Evolutionary conservation across 1,140 invertebrate genomes (phyloP).

Genomic region (Eriocheir sinensis): DNA sequence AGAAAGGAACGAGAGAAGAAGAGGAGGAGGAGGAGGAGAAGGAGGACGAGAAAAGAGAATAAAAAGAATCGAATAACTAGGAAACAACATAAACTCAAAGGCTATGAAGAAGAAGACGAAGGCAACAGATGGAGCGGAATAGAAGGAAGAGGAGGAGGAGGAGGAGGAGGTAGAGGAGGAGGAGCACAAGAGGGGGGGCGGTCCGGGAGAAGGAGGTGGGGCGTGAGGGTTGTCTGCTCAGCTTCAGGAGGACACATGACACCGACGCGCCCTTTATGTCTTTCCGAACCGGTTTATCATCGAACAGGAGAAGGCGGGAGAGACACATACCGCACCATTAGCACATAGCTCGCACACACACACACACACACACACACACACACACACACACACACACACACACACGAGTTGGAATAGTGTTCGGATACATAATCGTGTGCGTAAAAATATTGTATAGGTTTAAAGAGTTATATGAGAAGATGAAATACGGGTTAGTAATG

Average conservation of each 20-base stretch:
- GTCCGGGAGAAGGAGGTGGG: neutral
- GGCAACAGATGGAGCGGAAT: neutral
- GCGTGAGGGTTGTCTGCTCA: neutral
- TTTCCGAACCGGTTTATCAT: no score
- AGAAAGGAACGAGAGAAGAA: neutral
- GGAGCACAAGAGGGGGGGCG: neutral
- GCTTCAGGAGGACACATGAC: no score
- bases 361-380: slow-evolving; percentile 10
- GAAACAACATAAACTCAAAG: neutral
- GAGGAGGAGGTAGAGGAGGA: neutral
- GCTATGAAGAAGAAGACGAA: neutral
- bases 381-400: slow-evolving; percentile 14
- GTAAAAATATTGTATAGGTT: no score
- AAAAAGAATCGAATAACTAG: neutral
- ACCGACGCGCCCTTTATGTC: no score
- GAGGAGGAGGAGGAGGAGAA: no score
- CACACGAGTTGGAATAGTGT: no score
- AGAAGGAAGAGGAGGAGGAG: neutral
- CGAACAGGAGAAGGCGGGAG: no score
- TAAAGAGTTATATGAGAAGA: no score
- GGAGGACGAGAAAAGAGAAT: no score
- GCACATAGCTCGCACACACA: neutral
- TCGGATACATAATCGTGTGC: no score
- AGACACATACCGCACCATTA: neutral
- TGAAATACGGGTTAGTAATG: no score